Evolutionary conservation across 1,140 invertebrate species (phyloP).

Genomic region (Neomicropteryx cornuta): DNA sequence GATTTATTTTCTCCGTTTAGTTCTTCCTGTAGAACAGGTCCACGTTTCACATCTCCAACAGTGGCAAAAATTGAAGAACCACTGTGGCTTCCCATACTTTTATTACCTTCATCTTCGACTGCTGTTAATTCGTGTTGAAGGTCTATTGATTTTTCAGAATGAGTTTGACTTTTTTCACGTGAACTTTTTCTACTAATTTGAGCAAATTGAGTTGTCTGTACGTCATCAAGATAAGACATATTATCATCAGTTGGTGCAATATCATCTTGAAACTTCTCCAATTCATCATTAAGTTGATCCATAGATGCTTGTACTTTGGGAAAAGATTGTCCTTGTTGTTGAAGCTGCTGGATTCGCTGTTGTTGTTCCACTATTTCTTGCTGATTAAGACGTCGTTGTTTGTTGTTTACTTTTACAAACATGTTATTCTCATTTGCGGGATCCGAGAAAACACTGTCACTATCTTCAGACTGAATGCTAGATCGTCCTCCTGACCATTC

Average conservation of each 20-base stretch:
- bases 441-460: conserved; percentile 58
- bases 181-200: conserved; percentile 31
- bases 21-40: conserved; percentile 41
- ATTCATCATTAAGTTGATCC: conserved; percentile 22
- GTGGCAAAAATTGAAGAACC: conserved; percentile 58
- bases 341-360: conserved; percentile 35
- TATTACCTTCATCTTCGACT: conserved; percentile 51
- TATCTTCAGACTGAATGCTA: conserved; percentile 57
- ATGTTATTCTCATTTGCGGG: conserved; percentile 46
- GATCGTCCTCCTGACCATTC: conserved; percentile 59
- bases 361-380: conserved; percentile 38
- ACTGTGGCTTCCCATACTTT: conserved; percentile 45
- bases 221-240: conserved; percentile 34
- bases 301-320: conserved; percentile 17
- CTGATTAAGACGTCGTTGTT: conserved; percentile 38
- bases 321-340: conserved; percentile 33
- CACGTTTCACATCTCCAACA: conserved; percentile 58
- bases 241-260: conserved; percentile 17
- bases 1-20: conserved; percentile 45
- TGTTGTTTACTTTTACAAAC: conserved; percentile 50
- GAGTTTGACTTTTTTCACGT: no score
- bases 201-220: conserved; percentile 37
- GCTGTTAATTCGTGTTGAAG: no score
- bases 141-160: no score
- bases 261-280: conserved; percentile 25